Conservation (phyloP, 2,888 invertebrate genomes). For the Cybosia mesomella region DNA sequence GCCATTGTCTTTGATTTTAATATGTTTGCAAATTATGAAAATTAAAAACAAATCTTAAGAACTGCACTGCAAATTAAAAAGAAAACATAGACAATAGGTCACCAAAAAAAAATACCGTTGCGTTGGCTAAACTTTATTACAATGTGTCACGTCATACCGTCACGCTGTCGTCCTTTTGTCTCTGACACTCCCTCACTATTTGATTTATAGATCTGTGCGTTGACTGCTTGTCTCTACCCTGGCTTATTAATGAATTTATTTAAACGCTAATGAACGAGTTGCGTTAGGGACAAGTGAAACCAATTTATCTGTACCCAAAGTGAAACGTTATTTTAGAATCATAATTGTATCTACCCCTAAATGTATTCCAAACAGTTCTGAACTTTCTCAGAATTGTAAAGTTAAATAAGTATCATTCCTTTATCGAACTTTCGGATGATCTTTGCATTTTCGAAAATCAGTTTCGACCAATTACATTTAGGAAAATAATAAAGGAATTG, state of each 20-base stretch:
- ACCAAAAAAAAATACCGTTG: background rate
- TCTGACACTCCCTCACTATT: slow-evolving; percentile 85
- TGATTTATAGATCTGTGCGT: slow-evolving; percentile 85
- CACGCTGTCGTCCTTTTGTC: slow-evolving; percentile 81
- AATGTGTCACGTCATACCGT: slow-evolving; percentile 61
- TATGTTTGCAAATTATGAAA: no score
- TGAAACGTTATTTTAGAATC: slow-evolving; percentile 74
- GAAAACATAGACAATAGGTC: background rate
- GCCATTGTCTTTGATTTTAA: no score
- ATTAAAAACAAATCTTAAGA: no score
- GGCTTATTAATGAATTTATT: slow-evolving; percentile 86
- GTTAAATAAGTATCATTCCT: slow-evolving; percentile 49
- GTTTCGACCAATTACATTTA: slow-evolving; percentile 44
- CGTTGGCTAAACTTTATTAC: slow-evolving; percentile 30
- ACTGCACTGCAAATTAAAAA: no score
- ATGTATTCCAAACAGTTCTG: slow-evolving; percentile 31
- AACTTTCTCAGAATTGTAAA: slow-evolving; percentile 46
- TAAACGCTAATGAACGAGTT: slow-evolving; percentile 86
- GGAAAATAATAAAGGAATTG: slow-evolving; percentile 48
- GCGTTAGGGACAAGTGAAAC: slow-evolving; percentile 83
- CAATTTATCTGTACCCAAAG: slow-evolving; percentile 72
- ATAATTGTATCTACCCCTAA: slow-evolving; percentile 58
- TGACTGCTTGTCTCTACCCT: slow-evolving; percentile 79
- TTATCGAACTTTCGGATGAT: slow-evolving; percentile 47
- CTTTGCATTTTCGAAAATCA: slow-evolving; percentile 44